A percentile compares a stretch with the other conserved stretches of the same genome.
phyloP scores from a whole-genome alignment of 2,797 vertebrate genomes.

The Rhinogobio ventralis region DNA sequence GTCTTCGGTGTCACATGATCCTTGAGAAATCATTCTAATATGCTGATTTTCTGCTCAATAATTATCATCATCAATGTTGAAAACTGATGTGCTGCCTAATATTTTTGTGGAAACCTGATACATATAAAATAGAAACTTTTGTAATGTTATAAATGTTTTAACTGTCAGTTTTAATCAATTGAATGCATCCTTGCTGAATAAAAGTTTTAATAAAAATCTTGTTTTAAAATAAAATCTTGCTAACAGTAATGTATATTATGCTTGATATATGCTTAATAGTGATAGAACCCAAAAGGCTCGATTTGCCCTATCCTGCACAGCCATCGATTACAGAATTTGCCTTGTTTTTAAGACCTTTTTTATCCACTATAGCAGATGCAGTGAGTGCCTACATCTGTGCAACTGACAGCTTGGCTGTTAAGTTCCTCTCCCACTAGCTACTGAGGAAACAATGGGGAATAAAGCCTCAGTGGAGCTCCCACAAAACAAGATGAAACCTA shows the following conservation, averaged over 20 bases:
- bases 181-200: no score
- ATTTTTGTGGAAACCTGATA: no score
- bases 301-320: background rate
- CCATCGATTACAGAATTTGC: background rate
- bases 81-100: background rate
- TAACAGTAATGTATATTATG: no score
- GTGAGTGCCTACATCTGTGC: background rate
- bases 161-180: no score
- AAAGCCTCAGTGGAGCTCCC: background rate
- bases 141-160: no score
- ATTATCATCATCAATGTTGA: background rate
- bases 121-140: no score
- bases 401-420: conserved; percentile 13
- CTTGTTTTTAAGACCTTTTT: conserved; percentile 29
- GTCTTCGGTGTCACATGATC: background rate
- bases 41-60: background rate
- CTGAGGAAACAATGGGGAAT: conserved; percentile 20
- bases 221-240: no score
- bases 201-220: no score
- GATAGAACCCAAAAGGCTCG: background rate
- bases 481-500: conserved; percentile 21
- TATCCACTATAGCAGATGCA: background rate
- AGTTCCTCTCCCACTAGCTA: background rate
- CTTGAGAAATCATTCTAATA: background rate
- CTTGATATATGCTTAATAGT: no score